These are phyloP conservation scores for Podargus strigoides DNA, from an alignment of 2,797 vertebrate genomes.

Conservation along the genomic window DNA sequence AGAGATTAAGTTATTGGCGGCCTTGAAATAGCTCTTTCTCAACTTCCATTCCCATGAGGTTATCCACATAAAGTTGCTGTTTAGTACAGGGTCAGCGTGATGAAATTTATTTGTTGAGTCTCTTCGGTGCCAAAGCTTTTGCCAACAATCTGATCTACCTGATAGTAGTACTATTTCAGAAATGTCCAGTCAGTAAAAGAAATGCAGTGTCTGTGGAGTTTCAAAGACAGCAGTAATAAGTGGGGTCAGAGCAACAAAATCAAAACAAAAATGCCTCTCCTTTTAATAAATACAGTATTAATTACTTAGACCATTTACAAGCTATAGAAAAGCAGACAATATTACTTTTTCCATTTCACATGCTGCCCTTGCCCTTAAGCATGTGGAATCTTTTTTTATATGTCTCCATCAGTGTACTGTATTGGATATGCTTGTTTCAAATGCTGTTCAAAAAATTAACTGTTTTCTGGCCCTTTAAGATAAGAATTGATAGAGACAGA, in stretches of 20 bases:
- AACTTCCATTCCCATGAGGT: conserved; percentile 77
- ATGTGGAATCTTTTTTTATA: neutral
- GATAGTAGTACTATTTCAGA: conserved; percentile 79
- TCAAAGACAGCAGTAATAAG: conserved; percentile 27
- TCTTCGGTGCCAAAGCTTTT: conserved; percentile 76
- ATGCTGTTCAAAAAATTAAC: neutral
- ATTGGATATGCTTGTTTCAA: neutral
- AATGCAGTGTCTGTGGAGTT: conserved; percentile 43
- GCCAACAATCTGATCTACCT: conserved; percentile 78
- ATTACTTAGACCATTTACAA: neutral
- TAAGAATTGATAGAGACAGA: neutral
- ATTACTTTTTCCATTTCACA: neutral
- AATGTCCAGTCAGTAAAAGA: conserved; percentile 70
- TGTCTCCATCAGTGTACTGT: neutral
- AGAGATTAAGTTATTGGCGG: conserved; percentile 76
- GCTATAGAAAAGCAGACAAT: neutral
- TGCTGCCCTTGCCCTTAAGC: neutral
- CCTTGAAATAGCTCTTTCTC: conserved; percentile 82
- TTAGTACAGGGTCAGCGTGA: conserved; percentile 78
- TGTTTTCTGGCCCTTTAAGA: neutral
- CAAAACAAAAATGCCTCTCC: neutral
- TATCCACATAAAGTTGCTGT: conserved; percentile 75
- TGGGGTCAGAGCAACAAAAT: neutral
- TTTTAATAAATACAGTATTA: neutral
- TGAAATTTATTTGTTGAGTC: conserved; percentile 84